phyloP scores from a whole-genome alignment of 1,140 invertebrate species.

The Brachionus rotundiformis region DNA sequence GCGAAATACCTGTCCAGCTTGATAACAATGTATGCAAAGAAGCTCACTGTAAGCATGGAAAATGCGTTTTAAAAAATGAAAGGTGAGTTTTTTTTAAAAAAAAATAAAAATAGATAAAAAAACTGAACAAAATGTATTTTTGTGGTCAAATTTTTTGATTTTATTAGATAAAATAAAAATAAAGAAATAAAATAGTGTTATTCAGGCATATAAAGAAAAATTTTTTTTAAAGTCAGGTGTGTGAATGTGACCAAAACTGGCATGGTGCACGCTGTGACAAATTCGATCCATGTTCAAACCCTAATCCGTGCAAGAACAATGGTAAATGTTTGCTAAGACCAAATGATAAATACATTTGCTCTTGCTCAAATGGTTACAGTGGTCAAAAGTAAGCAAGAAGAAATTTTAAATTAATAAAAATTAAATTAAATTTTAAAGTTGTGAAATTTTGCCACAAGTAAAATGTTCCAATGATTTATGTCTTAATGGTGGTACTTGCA shows the following conservation, averaged over 20 bases:
- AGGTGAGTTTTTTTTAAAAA: not conserved
- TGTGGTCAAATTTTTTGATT: not conserved
- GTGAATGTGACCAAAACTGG: slow-evolving; percentile 54
- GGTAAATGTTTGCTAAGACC: not conserved
- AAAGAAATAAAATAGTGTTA: no score
- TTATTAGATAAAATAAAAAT: no score
- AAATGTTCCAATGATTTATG: slow-evolving; percentile 68
- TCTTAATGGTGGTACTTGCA: slow-evolving; percentile 93
- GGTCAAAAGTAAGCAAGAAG: not conserved
- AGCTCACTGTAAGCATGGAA: slow-evolving; percentile 31
- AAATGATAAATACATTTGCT: not conserved
- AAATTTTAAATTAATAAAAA: not conserved
- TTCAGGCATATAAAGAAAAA: no score
- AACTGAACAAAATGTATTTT: no score
- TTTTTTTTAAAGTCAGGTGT: not conserved
- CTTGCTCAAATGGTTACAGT: slow-evolving; percentile 8
- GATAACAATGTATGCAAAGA: slow-evolving; percentile 24
- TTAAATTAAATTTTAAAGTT: not conserved
- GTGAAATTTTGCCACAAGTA: not conserved
- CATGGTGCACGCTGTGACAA: slow-evolving; percentile 73
- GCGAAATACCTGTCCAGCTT: slow-evolving; percentile 55
- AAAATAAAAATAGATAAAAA: no score
- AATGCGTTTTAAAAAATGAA: not conserved
- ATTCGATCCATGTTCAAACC: slow-evolving; percentile 80
- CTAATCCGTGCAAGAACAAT: slow-evolving; percentile 36